phyloP scores from a whole-genome alignment of 2,113 vertebrate species.

The Rhegmatorhina hoffmannsi region DNA sequence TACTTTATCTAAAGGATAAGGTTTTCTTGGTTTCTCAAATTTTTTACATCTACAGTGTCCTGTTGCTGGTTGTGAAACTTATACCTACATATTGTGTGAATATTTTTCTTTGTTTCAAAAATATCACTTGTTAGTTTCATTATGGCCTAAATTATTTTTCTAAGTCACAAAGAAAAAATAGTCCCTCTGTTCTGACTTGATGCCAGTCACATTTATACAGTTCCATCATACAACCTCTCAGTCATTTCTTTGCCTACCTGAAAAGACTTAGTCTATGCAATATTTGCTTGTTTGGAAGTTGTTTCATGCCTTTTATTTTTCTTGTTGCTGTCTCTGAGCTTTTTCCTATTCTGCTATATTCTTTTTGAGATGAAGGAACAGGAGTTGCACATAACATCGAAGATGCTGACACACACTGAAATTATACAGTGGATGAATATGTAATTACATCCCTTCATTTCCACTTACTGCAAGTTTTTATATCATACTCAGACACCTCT shows the following conservation, averaged over 20 bases:
- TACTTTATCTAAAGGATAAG: not conserved
- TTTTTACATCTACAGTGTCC: not conserved
- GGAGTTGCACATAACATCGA: not conserved
- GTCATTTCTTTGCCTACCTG: not conserved
- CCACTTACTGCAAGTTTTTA: constrained; percentile 26
- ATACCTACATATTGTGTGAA: not conserved
- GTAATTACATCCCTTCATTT: constrained; percentile 33
- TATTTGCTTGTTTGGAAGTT: not conserved
- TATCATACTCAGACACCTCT: not conserved
- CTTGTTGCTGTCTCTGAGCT: not conserved
- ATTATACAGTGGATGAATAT: constrained; percentile 38
- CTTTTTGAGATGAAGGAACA: not conserved
- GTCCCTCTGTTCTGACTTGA: not conserved
- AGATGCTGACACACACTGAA: constrained; percentile 40
- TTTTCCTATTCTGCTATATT: not conserved
- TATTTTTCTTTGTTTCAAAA: not conserved
- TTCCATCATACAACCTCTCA: not conserved
- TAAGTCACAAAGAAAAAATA: not conserved
- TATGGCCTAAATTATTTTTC: not conserved
- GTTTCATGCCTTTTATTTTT: not conserved
- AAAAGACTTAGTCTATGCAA: not conserved
- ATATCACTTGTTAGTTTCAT: not conserved
- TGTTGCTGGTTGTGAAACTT: not conserved
- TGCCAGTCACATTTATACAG: not conserved
- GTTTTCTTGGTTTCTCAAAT: not conserved